Evolutionary conservation across 2,888 invertebrate genomes (phyloP).

Genomic region (Temnothorax ravouxi): DNA sequence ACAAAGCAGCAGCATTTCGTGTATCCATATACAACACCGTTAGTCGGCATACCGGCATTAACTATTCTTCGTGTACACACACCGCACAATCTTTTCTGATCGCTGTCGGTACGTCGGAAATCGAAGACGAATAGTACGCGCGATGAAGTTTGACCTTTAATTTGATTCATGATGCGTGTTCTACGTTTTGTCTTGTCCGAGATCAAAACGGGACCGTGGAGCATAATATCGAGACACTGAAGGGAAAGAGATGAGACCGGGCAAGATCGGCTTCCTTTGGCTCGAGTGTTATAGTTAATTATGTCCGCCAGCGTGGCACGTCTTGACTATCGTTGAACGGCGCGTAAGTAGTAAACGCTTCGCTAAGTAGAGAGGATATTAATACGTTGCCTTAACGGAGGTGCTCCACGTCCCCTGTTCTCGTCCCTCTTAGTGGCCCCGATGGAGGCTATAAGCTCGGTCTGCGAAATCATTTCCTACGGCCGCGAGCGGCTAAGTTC

Average conservation of each 20-base stretch:
- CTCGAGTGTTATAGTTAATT: conserved; percentile 74
- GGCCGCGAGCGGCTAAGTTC: conserved; percentile 52
- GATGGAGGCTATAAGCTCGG: conserved; percentile 46
- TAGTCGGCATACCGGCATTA: conserved; percentile 40
- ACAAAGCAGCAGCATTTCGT: conserved; percentile 50
- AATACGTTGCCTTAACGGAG: conserved; percentile 73
- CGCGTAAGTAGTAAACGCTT: conserved; percentile 74
- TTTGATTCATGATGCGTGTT: conserved; percentile 55
- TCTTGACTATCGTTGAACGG: conserved; percentile 58
- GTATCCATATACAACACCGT: conserved; percentile 38
- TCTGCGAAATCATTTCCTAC: conserved; percentile 49
- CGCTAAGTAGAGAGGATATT: conserved; percentile 76
- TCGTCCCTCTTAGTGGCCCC: conserved; percentile 5
- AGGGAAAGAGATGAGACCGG: neutral
- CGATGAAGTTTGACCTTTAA: conserved; percentile 59
- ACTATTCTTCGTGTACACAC: conserved; percentile 22
- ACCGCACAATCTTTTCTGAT: conserved; percentile 41
- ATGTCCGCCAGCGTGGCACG: conserved; percentile 62
- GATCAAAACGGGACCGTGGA: conserved; percentile 25
- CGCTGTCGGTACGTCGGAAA: conserved; percentile 58
- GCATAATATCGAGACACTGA: conserved; percentile 49
- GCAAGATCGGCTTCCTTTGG: conserved; percentile 56
- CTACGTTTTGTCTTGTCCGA: conserved; percentile 48
- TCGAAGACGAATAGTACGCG: conserved; percentile 58
- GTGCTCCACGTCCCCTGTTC: conserved; percentile 43